phyloP scores from a whole-genome alignment of 1,140 invertebrate genomes.

The Pantala flavescens region DNA sequence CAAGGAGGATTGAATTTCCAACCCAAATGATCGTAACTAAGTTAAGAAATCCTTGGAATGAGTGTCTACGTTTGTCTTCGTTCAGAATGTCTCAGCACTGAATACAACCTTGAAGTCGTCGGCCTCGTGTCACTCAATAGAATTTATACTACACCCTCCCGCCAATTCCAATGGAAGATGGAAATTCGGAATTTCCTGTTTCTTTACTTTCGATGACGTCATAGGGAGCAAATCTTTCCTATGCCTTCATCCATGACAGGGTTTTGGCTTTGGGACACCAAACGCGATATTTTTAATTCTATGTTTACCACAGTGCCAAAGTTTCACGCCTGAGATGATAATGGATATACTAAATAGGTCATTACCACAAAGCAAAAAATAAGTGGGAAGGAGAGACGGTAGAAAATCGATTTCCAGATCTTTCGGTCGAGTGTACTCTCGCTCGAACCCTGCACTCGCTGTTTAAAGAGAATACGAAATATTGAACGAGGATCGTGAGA shows the following conservation, averaged over 20 bases:
- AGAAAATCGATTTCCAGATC: not conserved
- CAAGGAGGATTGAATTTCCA: no score
- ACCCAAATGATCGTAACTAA: no score
- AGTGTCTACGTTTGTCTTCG: no score
- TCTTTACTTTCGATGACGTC: not conserved
- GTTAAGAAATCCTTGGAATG: no score
- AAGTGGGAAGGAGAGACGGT: not conserved
- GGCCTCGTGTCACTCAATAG: not conserved
- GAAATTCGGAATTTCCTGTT: not conserved
- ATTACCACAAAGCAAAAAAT: not conserved
- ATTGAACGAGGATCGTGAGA: no score
- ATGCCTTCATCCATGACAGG: not conserved
- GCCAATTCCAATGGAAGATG: not conserved
- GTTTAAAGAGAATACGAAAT: no score
- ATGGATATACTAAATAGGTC: conserved; percentile 2
- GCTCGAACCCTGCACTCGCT: no score
- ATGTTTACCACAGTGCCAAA: not conserved
- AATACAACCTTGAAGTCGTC: no score
- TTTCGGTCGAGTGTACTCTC: no score
- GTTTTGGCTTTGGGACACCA: not conserved
- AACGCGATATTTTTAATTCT: not conserved
- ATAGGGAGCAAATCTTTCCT: not conserved
- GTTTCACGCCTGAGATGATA: not conserved
- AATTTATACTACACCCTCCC: not conserved
- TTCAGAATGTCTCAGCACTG: no score